Evolutionary conservation across 2,888 invertebrate genomes (phyloP).

Genomic region (Copidosoma aretas): DNA sequence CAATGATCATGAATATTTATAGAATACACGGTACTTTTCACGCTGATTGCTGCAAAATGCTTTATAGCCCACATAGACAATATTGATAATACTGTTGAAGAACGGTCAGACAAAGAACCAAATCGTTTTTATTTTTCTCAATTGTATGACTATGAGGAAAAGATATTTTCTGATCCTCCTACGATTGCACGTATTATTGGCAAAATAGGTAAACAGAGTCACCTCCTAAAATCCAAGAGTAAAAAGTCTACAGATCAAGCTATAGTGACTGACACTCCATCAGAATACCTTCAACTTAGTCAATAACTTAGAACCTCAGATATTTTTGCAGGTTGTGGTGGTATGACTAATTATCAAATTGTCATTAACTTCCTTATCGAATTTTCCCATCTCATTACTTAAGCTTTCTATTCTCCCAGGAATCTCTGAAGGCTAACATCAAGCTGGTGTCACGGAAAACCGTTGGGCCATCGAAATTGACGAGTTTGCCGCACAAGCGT

Average conservation of each 20-base stretch:
- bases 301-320: conserved; percentile 74
- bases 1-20: conserved; percentile 42
- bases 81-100: conserved; percentile 64
- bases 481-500: conserved; percentile 80
- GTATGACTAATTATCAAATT: conserved; percentile 51
- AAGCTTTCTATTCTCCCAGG: conserved; percentile 59
- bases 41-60: conserved; percentile 74
- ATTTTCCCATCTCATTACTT: too few relatives aligned
- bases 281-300: conserved; percentile 59
- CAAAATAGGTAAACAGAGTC: conserved; percentile 70
- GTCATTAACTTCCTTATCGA: background rate
- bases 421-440: conserved; percentile 76
- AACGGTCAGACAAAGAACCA: conserved; percentile 72
- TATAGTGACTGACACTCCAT: conserved; percentile 50
- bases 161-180: conserved; percentile 71
- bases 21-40: conserved; percentile 67
- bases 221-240: conserved; percentile 70
- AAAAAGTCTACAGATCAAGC: conserved; percentile 51
- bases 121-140: conserved; percentile 77
- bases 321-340: conserved; percentile 88
- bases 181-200: conserved; percentile 68
- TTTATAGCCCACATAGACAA: conserved; percentile 72
- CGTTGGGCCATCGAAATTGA: conserved; percentile 85
- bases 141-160: conserved; percentile 69
- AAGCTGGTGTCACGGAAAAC: conserved; percentile 73